A percentile compares a stretch with the other conserved stretches of the same genome.
phyloP scores from a whole-genome alignment of 2,888 invertebrate genomes.

The Lomographa bimaculata region DNA sequence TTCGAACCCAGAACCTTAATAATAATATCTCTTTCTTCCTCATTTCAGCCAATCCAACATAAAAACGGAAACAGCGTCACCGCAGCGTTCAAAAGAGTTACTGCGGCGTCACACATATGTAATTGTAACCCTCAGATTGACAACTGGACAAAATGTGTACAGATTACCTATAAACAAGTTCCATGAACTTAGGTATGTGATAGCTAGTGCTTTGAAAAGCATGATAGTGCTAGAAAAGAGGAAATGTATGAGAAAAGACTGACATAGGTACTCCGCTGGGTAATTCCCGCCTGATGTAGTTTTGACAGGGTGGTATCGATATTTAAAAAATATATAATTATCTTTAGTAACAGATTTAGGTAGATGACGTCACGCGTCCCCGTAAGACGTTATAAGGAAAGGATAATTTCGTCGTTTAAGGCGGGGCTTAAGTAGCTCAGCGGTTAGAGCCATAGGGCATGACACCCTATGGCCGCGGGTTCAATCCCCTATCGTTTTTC shows the following conservation, averaged over 20 bases:
- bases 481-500: no score
- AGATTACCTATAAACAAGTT: slow-evolving; percentile 61
- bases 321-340: no score
- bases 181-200: slow-evolving; percentile 59
- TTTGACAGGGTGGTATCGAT: no score
- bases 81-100: slow-evolving; percentile 46
- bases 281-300: slow-evolving; percentile 16
- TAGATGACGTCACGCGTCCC: no score
- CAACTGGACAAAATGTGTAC: slow-evolving; percentile 53
- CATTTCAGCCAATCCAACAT: slow-evolving; percentile 59
- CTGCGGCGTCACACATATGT: slow-evolving; percentile 52
- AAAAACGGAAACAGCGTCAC: slow-evolving; percentile 37
- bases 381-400: no score
- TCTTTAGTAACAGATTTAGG: no score
- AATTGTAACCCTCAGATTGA: slow-evolving; percentile 52
- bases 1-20: no score
- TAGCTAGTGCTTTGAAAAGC: slow-evolving; percentile 65
- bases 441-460: no score
- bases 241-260: slow-evolving; percentile 67
- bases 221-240: slow-evolving; percentile 67
- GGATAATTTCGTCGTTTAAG: no score
- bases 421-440: no score
- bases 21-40: no score
- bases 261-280: slow-evolving; percentile 49
- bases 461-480: no score